Base-by-base conservation (phyloP, 2,888 invertebrate species). In the Campaea margaritaria region DNA sequence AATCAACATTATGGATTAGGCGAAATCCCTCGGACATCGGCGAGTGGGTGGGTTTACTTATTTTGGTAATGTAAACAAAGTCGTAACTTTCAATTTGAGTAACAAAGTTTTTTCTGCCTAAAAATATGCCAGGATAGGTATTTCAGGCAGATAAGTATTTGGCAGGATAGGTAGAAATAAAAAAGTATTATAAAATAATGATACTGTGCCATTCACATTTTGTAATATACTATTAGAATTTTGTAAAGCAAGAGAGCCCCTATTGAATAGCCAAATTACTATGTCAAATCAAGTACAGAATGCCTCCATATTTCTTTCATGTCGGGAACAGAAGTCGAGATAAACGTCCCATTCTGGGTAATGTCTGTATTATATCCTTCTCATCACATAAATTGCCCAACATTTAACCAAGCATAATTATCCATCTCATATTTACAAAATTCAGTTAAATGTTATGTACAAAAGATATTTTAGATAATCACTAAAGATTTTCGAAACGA, bases 361-460 rank as follows among this genome's bases (percentile, higher is more conserved):
- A 67, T 47, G 62, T 51, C 59, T 66, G 62, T 62, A 51, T 54
- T 68, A 65, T 65, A 71, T 64, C 34, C 45, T 55, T 43, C 59
- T 64, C 58, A 69, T 71, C 60, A 51, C 44, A 28, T 34, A 53
- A 63, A 66, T 62, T 64, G 61, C 47, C 51, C 43, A 48, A 54
- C 58, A 50, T 64, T 68, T 65, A 36, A 51, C 27, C 55, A 38
- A 58, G 39, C 54, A 58, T 60, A 43, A 52, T 56, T 42, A 31
- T 34, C 27, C 12, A 16, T n/a, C 21, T 31, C 48, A 28, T 28
- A 49, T 57, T 57, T 44, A 10, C 41, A 31, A 31, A 14, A 14
- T 27, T 44, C 8, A 12, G 13, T 2, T 28, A 31, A 9, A 31
- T 9, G 10, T 9, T 31, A 7, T 3, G 1, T 31, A 31, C 2